These are phyloP conservation scores for Polypterus senegalus DNA, from an alignment of 2,113 vertebrate genomes.

Conservation along the genomic window DNA sequence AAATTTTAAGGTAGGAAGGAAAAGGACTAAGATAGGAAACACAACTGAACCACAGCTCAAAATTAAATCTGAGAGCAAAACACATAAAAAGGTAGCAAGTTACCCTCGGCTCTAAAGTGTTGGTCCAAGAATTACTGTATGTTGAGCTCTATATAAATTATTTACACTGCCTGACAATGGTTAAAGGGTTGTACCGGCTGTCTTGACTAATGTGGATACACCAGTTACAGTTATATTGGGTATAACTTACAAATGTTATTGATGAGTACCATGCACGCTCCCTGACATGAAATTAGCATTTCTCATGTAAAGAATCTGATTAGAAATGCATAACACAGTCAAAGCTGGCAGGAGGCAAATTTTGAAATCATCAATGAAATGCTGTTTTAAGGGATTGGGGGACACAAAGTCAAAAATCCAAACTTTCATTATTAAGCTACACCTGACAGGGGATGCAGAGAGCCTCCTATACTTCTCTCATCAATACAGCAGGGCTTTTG, in stretches of 20 bases:
- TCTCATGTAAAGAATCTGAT: conserved; percentile 48
- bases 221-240: conserved; percentile 50
- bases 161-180: no score
- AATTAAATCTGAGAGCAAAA: no score
- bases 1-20: no score
- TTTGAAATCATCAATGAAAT: conserved; percentile 39
- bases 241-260: conserved; percentile 59
- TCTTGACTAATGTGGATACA: conserved; percentile 36
- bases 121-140: no score
- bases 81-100: no score
- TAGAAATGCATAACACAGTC: conserved; percentile 55
- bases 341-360: conserved; percentile 52
- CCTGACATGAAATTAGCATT: conserved; percentile 69
- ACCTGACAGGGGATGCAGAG: conserved; percentile 75
- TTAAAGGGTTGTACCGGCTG: conserved; percentile 15
- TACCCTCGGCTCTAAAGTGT: no score
- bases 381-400: conserved; percentile 38
- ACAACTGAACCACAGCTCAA: no score
- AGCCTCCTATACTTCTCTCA: conserved; percentile 68
- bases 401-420: conserved; percentile 37
- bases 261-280: conserved; percentile 58
- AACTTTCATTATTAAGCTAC: conserved; percentile 62
- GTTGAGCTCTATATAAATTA: no score
- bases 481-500: conserved; percentile 91
- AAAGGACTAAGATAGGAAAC: no score